phyloP scores from a whole-genome alignment of 1,140 invertebrate species.

The Sipha flava region DNA sequence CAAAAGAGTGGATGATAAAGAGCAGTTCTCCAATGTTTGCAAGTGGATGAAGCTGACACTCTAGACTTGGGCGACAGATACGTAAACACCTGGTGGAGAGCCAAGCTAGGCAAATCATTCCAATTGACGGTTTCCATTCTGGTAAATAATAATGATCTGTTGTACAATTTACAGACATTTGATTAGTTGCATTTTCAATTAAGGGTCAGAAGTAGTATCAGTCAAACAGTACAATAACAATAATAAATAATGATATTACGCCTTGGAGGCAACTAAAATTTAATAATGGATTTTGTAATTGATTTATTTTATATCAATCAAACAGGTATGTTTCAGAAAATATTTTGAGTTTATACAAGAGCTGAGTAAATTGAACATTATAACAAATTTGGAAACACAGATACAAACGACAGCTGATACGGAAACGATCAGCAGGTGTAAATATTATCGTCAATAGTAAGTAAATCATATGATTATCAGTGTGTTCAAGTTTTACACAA shows the following conservation, averaged over 20 bases:
- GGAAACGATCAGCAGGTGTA: not conserved
- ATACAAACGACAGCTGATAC: not conserved
- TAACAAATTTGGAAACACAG: not conserved
- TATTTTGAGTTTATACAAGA: not conserved
- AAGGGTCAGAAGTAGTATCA: not conserved
- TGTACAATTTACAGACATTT: not conserved
- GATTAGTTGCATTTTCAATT: not conserved
- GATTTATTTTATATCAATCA: too few relatives aligned
- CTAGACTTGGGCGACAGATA: slow-evolving; percentile 51
- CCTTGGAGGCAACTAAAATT: not conserved
- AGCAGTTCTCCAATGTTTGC: slow-evolving; percentile 54
- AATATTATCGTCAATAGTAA: not conserved
- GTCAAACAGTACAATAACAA: not conserved
- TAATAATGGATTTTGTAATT: too few relatives aligned
- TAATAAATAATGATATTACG: not conserved
- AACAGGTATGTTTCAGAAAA: too few relatives aligned
- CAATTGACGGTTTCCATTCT: slow-evolving; percentile 40
- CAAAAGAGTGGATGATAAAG: slow-evolving; percentile 55
- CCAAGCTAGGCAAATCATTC: slow-evolving; percentile 53
- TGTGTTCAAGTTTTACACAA: not conserved
- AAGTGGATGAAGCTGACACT: slow-evolving; percentile 52
- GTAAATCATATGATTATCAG: not conserved
- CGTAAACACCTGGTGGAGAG: slow-evolving; percentile 55
- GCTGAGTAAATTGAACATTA: not conserved
- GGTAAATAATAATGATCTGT: not conserved